Evolutionary conservation across 2,888 invertebrate species (phyloP).

Genomic region (Mechanitis mazaeus): DNA sequence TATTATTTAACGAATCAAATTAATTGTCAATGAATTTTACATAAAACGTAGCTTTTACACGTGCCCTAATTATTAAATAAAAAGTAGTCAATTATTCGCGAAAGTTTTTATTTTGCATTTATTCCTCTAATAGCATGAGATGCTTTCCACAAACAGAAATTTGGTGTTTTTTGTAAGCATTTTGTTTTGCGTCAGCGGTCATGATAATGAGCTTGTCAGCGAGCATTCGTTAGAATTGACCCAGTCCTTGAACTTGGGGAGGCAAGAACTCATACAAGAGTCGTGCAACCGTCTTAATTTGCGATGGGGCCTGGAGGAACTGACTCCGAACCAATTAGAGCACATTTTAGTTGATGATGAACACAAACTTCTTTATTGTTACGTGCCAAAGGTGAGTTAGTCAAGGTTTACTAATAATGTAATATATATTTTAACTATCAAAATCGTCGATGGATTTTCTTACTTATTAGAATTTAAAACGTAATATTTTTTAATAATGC

Average conservation of each 20-base stretch:
- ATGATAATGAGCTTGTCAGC: conserved; percentile 39
- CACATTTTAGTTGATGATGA: conserved; percentile 90
- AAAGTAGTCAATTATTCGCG: conserved; percentile 40
- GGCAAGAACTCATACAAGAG: conserved; percentile 78
- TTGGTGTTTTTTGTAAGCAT: conserved; percentile 47
- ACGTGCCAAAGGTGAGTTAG: conserved; percentile 90
- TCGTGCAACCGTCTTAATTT: conserved; percentile 76
- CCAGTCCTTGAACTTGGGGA: conserved; percentile 78
- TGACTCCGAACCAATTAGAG: conserved; percentile 78
- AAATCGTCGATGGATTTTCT: conserved; percentile 17
- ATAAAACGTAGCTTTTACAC: conserved; percentile 8
- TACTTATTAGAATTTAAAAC: neutral
- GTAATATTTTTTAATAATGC: no score
- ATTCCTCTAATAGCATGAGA: conserved; percentile 48
- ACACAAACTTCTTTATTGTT: conserved; percentile 92
- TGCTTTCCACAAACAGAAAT: conserved; percentile 43
- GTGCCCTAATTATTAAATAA: conserved; percentile 54
- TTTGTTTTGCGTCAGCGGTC: conserved; percentile 49
- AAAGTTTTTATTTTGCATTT: conserved; percentile 52
- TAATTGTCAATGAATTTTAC: neutral
- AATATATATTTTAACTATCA: conserved; percentile 7
- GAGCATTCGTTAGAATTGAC: conserved; percentile 77
- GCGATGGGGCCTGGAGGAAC: conserved; percentile 57
- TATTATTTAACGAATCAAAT: conserved; percentile 21
- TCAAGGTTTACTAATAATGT: conserved; percentile 45